Conservation (phyloP, 2,797 vertebrate genomes). For the Tamandua tetradactyla region DNA sequence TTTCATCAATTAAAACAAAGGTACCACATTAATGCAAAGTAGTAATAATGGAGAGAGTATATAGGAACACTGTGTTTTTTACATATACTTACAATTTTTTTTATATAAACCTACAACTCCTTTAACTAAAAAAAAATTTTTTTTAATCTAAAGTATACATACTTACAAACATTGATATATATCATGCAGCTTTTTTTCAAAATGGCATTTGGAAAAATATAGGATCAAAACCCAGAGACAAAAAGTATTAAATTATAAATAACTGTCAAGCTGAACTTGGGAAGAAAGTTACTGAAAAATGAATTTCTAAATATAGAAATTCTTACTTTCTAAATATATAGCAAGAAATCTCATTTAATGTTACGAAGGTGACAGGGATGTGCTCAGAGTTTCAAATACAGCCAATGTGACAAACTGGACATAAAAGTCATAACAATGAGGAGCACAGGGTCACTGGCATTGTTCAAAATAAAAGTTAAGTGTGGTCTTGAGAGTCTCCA, state of each 20-base stretch:
- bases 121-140: too few species aligned
- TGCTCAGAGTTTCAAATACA: neutral
- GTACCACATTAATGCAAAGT: too few species aligned
- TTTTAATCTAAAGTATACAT: too few species aligned
- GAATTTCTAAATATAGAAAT: too few species aligned
- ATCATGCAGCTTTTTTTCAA: constrained; percentile 39
- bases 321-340: constrained; percentile 24
- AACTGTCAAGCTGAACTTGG: neutral
- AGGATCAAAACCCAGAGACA: constrained; percentile 41
- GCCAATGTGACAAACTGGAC: neutral
- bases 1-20: too few species aligned
- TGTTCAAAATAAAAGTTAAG: neutral
- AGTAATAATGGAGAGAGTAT: too few species aligned
- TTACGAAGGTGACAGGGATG: neutral
- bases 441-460: neutral
- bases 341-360: neutral
- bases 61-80: too few species aligned
- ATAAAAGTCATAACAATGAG: neutral
- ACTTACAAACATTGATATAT: neutral
- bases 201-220: constrained; percentile 22
- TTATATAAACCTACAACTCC: too few species aligned
- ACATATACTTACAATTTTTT: too few species aligned
- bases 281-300: constrained; percentile 17
- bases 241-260: constrained; percentile 46
- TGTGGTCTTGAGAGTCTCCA: neutral